Evolutionary conservation across 2,888 invertebrate genomes (phyloP), one percentile per base, ranked within the genome.

Genomic region (Epinotia bilunana): DNA sequence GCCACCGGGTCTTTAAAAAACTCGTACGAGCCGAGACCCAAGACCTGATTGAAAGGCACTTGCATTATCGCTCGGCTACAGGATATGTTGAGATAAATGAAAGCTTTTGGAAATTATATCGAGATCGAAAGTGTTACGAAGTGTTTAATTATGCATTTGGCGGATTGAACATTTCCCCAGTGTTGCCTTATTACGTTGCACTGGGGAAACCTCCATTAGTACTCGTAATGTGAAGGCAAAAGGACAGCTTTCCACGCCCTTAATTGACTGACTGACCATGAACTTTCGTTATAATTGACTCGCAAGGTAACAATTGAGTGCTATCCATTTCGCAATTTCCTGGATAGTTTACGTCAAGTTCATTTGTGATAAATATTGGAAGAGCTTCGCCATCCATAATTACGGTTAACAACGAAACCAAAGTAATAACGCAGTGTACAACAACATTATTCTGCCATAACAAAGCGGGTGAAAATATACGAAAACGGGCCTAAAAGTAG

Each of bases 251-350:
- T 39, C 46, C 57, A 39, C 9, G 43, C 58, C 68, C 65, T n/a
- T 43, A 7, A 58, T 64, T 69, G 53, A 49, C n/a, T 55, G 39
- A 9, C 7, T 62, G 18, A 70, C 74, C 57, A 33, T 63, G 46
- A n/a, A 49, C 18, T 16, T 16, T 28, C 11, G 33, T 60, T 39
- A 67, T 62, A 58, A 53, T 65, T 65, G 53, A 43, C 20, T 7
- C 16, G 16, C 43, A 57, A 46, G 6, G 23, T 55, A 61, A n/a
- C 33, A 39, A 60, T 23, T 43, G 57, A 72, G 13, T 18, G 55
- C 67, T 62, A n/a, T 57, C 49, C 49, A 73, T 53, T 39, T 61
- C 13, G 12, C 20, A 2, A 72, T 12, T 64, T 65, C 72, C 72
- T 57, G 43, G 43, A 57, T 39, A 57, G 18, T 7, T 46, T 13